These are phyloP conservation scores for Sepioteuthis lessoniana DNA, from an alignment of 2,888 invertebrate genomes.

Conservation along the genomic window DNA sequence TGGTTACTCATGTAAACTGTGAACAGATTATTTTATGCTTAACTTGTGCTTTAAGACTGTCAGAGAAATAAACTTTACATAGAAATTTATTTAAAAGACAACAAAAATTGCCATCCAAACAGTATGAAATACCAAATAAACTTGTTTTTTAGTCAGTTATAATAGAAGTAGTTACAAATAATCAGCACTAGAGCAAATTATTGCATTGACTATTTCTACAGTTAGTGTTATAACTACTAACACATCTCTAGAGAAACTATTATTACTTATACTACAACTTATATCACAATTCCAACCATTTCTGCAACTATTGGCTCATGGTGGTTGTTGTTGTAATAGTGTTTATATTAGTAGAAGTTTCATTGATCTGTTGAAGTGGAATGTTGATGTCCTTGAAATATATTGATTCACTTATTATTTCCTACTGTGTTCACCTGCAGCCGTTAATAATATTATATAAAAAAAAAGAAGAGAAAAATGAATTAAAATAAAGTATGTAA, in stretches of 20 bases:
- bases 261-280: background rate
- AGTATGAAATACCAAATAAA: too few species aligned
- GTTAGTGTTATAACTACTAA: background rate
- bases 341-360: background rate
- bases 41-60: too few species aligned
- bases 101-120: too few species aligned
- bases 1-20: too few species aligned
- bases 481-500: background rate
- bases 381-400: conserved; percentile 9
- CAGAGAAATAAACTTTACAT: too few species aligned
- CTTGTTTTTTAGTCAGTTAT: too few species aligned
- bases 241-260: background rate
- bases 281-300: background rate
- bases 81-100: too few species aligned
- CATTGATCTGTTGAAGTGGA: conserved; percentile 6
- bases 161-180: too few species aligned
- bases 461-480: background rate
- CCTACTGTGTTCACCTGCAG: background rate
- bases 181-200: background rate
- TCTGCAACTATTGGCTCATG: background rate
- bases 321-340: background rate
- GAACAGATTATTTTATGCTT: too few species aligned
- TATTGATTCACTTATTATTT: background rate
- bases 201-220: background rate
- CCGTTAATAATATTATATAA: background rate